phyloP scores from a whole-genome alignment of 2,888 invertebrate genomes.

The Monoplex corrugatus region DNA sequence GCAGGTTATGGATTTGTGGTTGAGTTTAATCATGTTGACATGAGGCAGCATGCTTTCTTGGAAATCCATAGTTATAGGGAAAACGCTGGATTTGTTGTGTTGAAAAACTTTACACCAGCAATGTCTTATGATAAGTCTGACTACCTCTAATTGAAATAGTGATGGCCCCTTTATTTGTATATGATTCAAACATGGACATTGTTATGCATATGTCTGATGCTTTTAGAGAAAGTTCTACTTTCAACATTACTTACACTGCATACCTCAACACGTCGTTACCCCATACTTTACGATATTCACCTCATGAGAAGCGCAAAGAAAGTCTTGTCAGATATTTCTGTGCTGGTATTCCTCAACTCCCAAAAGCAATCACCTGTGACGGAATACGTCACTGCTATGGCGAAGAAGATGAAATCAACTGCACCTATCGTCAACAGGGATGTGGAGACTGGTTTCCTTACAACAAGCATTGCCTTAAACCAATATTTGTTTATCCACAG shows the following conservation, averaged over 20 bases:
- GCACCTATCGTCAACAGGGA: too few species aligned
- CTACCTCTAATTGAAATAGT: too few species aligned
- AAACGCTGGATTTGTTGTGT: background rate
- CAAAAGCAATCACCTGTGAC: too few species aligned
- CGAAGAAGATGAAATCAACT: too few species aligned
- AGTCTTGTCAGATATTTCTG: conserved; percentile 5
- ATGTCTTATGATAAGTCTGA: background rate
- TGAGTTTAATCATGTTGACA: background rate
- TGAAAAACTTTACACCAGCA: background rate
- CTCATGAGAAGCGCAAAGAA: background rate
- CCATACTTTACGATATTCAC: too few species aligned
- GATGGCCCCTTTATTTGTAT: background rate
- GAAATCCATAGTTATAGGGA: background rate
- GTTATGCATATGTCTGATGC: background rate
- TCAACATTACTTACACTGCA: conserved; percentile 11
- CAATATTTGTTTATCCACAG: background rate
- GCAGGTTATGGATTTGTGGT: background rate
- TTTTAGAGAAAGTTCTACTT: background rate
- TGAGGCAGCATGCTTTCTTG: background rate
- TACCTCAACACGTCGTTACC: background rate
- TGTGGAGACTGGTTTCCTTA: background rate
- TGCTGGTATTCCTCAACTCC: background rate
- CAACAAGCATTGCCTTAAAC: background rate
- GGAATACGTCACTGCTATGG: too few species aligned
- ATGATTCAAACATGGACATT: background rate